phyloP scores from a whole-genome alignment of 1,140 invertebrate species.

The Musca domestica region DNA sequence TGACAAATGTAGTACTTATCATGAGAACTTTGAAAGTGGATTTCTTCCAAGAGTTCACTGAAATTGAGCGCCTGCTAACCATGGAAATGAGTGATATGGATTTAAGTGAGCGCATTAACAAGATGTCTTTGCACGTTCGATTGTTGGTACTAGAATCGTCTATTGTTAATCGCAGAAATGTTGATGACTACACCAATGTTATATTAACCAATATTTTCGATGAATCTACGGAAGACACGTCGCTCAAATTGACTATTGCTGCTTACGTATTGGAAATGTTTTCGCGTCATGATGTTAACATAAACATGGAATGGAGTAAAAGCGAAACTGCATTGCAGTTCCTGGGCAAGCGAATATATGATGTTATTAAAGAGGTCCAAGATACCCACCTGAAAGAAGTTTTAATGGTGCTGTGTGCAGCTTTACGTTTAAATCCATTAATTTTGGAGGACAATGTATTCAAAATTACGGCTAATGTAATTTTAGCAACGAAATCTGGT shows the following conservation, averaged over 20 bases:
- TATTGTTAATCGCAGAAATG: constrained; percentile 23
- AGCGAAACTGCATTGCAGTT: constrained; percentile 12
- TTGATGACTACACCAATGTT: not conserved
- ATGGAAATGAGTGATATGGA: not conserved
- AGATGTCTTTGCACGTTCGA: constrained; percentile 26
- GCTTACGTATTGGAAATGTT: constrained; percentile 35
- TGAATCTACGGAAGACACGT: not conserved
- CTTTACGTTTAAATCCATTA: constrained; percentile 44
- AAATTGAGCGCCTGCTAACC: constrained; percentile 32
- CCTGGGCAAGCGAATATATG: constrained; percentile 23
- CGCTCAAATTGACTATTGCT: constrained; percentile 15
- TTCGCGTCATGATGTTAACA: constrained; percentile 35
- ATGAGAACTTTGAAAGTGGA: constrained; percentile 26
- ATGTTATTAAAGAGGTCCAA: constrained; percentile 2
- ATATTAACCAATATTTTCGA: not conserved
- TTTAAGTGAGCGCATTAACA: constrained; percentile 12
- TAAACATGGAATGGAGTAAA: constrained; percentile 30
- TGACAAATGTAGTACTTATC: constrained; percentile 34
- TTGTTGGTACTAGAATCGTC: constrained; percentile 28
- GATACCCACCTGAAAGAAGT: constrained; percentile 29
- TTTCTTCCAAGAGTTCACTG: constrained; percentile 35
- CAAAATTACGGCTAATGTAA: constrained; percentile 41
- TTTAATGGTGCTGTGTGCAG: constrained; percentile 35
- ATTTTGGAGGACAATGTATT: constrained; percentile 43
- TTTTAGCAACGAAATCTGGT: constrained; percentile 30